Base-by-base conservation (phyloP, 2,888 invertebrate species). In the Acleris holmiana region DNA sequence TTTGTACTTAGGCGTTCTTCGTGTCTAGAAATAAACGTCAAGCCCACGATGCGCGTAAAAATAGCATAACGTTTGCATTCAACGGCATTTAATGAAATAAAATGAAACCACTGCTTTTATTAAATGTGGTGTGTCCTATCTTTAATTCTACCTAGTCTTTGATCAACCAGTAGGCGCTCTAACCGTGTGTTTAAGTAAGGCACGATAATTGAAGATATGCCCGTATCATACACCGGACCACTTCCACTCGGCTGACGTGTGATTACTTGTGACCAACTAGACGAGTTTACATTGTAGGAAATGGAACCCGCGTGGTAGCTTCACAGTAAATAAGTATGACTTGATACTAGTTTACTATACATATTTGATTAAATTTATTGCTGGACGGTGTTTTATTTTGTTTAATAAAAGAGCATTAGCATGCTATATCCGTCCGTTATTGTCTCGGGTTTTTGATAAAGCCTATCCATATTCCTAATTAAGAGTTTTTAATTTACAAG, bases 161-260 rank as follows among this genome's bases (percentile, higher is more conserved):
- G 81, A 35, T 60, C 74, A 81, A 80, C 78, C 74, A 82, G 84
- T 82, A 83, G 82, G 80, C 82, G 76, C 79, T 73, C 82, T 80
- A 81, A 83, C 86, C 83, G 86, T 87, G 82, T 89, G 84, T 89
- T 91, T 91, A 91, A 91, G 91, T 91, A 91, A 88, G 91, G 91
- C 88, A 90, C 90, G 89, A 86, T 91, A 91, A 91, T 91, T 91
- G 89, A 88, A 90, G 89, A 88, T 89, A 89, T 87, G 86, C 83
- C 80, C 73, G 83, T 84, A 88, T 89, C 85, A 87, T 87, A 86
- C 82, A 74, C 80, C 77, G 77, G 78, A 75, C 77, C 76, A 74
- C 78, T 79, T 78, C 75, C 73, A 76, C 68, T 80, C 78, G 35
- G 35, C 35, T 86, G 88, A 88, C 86, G 86, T 82, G 82, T 85